Conservation (phyloP, 2,113 vertebrate genomes). For the Echinops telfairi region DNA sequence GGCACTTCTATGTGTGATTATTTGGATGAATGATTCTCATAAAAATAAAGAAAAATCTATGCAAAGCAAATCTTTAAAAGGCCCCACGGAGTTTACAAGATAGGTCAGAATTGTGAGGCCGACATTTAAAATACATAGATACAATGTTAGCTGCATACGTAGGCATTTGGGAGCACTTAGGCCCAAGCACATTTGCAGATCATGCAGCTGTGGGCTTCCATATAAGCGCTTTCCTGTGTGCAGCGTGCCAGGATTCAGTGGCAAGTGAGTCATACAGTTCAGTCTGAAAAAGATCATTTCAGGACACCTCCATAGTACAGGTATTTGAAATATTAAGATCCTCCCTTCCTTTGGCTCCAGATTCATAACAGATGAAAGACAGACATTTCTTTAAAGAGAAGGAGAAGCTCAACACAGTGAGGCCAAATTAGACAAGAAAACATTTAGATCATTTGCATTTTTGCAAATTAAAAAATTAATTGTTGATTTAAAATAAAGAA, state of each 20-base stretch:
- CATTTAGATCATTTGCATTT: not conserved
- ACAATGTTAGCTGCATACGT: not conserved
- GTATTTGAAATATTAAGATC: conserved; percentile 46
- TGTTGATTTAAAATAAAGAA: not conserved
- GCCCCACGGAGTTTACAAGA: not conserved
- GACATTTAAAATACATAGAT: not conserved
- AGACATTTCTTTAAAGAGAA: not conserved
- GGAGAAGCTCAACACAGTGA: not conserved
- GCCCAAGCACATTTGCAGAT: not conserved
- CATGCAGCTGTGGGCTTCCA: not conserved
- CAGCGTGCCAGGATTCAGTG: not conserved
- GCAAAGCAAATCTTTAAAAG: not conserved
- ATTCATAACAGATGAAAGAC: conserved; percentile 2
- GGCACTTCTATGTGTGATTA: not conserved
- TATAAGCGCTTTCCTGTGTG: not conserved
- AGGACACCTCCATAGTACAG: not conserved
- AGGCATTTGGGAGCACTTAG: not conserved
- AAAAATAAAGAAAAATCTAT: not conserved
- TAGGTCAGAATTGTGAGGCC: not conserved
- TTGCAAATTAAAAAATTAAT: conserved; percentile 36
- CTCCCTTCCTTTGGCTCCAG: not conserved
- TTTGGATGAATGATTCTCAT: not conserved
- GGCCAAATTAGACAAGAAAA: not conserved
- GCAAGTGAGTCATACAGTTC: not conserved
- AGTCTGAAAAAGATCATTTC: conserved; percentile 25